Conservation (phyloP, 2,797 vertebrate genomes). For the Loris lydekkerianus region DNA sequence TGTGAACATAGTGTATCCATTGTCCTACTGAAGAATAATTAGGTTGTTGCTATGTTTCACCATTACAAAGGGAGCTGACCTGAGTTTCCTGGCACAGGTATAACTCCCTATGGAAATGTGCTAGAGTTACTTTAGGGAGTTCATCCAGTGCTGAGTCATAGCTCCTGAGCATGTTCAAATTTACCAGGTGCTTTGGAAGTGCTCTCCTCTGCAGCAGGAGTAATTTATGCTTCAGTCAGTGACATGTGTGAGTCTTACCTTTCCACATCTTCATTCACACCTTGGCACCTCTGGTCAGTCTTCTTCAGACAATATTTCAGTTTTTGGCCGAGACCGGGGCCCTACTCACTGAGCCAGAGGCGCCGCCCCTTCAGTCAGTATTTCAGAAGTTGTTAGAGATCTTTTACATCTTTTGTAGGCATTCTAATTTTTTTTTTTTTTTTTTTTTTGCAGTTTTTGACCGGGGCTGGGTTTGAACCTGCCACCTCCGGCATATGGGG, state of each 20-base stretch:
- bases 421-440: background rate
- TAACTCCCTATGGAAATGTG: background rate
- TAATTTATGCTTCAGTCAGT: background rate
- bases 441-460: too few relatives aligned
- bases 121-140: background rate
- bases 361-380: background rate
- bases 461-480: too few relatives aligned
- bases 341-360: too few relatives aligned
- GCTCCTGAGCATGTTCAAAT: background rate
- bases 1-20: background rate
- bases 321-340: too few relatives aligned
- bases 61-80: background rate
- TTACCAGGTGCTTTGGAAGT: background rate
- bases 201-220: background rate
- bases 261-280: background rate
- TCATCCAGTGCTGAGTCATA: background rate
- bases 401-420: slow-evolving; percentile 1
- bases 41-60: background rate
- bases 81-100: background rate
- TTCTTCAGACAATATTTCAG: background rate
- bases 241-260: background rate
- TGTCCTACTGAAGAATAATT: slow-evolving; percentile 32
- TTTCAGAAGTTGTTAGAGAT: background rate
- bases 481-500: too few relatives aligned
- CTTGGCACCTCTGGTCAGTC: background rate